Evolutionary conservation across 2,797 vertebrate species (phyloP).

Genomic region (Aphelocoma californica): DNA sequence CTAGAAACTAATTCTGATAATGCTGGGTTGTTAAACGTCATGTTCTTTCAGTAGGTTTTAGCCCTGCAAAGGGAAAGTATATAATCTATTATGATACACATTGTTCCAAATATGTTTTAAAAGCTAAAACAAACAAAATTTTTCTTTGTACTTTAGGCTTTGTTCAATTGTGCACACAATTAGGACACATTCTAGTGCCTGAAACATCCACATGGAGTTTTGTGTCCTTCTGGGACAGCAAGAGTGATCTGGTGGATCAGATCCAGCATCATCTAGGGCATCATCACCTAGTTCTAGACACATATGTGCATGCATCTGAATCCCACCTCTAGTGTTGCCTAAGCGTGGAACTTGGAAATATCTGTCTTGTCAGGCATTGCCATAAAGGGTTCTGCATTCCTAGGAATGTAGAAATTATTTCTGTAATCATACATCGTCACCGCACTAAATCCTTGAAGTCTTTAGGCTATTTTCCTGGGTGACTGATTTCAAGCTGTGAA

Average conservation of each 20-base stretch:
- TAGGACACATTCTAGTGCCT: not conserved
- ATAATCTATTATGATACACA: not conserved
- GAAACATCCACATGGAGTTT: not conserved
- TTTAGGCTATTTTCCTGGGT: conserved; percentile 5
- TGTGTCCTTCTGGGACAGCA: not conserved
- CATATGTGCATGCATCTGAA: not conserved
- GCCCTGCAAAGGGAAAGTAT: not conserved
- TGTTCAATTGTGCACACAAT: not conserved
- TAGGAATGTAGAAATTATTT: not conserved
- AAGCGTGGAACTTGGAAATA: not conserved
- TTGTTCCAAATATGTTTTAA: not conserved
- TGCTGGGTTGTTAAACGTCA: not conserved
- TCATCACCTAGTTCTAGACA: not conserved
- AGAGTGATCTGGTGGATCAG: not conserved
- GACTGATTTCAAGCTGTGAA: not conserved
- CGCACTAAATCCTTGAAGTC: not conserved
- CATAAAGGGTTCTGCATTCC: not conserved
- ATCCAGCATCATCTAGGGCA: not conserved
- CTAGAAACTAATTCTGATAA: not conserved
- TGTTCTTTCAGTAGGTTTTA: not conserved
- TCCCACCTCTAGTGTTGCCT: not conserved
- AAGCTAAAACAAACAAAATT: not conserved
- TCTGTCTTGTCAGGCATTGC: not conserved
- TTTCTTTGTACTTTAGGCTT: not conserved
- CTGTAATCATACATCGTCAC: not conserved